Evolutionary conservation across 1,140 invertebrate genomes (phyloP), one percentile per base, ranked within the genome.

Genomic region (Bombus pyrosoma): DNA sequence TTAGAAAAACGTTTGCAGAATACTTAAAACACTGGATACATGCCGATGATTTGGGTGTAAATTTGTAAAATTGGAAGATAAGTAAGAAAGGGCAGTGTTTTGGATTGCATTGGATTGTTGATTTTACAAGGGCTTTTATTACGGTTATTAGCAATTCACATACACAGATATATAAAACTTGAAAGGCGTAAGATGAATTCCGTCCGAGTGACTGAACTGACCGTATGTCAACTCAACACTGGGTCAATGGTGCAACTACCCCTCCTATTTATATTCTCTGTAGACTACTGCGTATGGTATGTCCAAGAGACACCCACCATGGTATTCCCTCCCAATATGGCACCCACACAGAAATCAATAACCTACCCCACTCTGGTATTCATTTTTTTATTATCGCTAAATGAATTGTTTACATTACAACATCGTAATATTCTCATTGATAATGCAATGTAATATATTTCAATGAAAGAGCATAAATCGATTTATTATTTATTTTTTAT

Each of bases 211-310:
- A 94, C 91, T 91, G 90, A 92, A 92, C 93, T 92, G 90, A 89
- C 90, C 91, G 87, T 92, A 87, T 90, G 90, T 92, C 91, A 93
- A 94, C 91, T 90, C 92, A 94, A 94, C 94, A 95, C 94, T 95
- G 93, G 94, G 94, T 94, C 93, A 94, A 94, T 94, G 94, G 93
- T 95, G 94, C 93, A 94, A 94, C 93, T 93, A 93, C 93, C 93
- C 93, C 92, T 92, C 92, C 93, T 94, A 94, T 95, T 95, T 94
- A 94, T 94, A 93, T 91, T 84, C 86, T 76, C 79, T 86, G 86
- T 90, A 90, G 90, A 91, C 92, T 90, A 75, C 86, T 88, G 86
- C 89, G 88, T 88, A 89, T 87, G 81, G 85, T 92, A 90, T 88
- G 87, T 86, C 86, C 88, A 87, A 91, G 88, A 94, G 90, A 92